Evolutionary conservation across 2,113 vertebrate genomes (phyloP), one percentile per base, ranked within the genome.

Genomic region (Recurvirostra avosetta): DNA sequence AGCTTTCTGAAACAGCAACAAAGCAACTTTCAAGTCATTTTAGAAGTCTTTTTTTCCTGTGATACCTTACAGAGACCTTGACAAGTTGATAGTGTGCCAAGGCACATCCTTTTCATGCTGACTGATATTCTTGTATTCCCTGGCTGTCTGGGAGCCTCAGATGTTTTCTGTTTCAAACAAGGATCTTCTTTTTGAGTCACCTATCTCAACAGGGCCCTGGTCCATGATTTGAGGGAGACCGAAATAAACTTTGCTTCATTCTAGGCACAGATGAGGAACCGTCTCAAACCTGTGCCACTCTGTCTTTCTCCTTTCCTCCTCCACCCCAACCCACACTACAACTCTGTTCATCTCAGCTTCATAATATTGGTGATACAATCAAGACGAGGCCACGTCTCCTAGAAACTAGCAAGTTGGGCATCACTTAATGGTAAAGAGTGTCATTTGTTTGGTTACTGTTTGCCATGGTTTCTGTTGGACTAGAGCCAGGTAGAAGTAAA

Each of bases 21-120:
- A 96, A 92, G 66, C 52, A 94, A 73, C 94, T 95, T 97, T 92
- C 75, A 88, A 91, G 83, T 92, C 2, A 63, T 90, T 95, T 94
- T 78, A 81, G 87, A 95, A 84, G 52, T 32, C 4, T 74, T 67
- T 91, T 41, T 81, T 92, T 27, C 22, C 43, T 92, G 65, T 89
- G 88, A 94, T 96, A 73, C 65, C 53, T 95, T 89, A 78, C 80
- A 91, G 91, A 93, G 94, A 87, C 56, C 62, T 81, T 96, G 92
- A 93, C 88, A 85, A 95, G 87, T 41, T 92, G 83, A 78, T 91
- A 78, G 49, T 49, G 47, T 92, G 86, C 94, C 88, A 93, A 67
- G 40, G 86, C 88, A 84, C 61, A 93, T 94, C 72, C 30, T 90
- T 96, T 95, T 96, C 86, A 87, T 94, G 68, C 47, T 91, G 92